Base-by-base conservation (phyloP, 1,140 invertebrate species). In the Monomorium pharaonis region DNA sequence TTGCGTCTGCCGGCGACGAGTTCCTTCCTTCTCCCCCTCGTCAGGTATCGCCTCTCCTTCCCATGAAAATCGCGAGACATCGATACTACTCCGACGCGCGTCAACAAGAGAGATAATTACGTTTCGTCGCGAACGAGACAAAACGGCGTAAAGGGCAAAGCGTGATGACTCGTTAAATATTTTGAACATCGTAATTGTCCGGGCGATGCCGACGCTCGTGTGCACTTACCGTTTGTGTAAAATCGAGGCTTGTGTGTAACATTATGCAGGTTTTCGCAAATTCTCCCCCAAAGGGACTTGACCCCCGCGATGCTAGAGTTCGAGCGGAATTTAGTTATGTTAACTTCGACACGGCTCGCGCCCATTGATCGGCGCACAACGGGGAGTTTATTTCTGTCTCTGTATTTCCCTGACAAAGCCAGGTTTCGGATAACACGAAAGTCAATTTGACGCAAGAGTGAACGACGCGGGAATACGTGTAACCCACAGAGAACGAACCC, bases 361-460 rank as follows among this genome's bases (percentile, higher is more conserved):
- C n/a, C 27, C 60, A 78, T 78, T 51, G 75, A 78, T 78, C 44
- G 58, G n/a, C 4, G 27, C 30, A 54, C 30, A n/a, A n/a, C n/a
- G n/a, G n/a, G 5, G 49, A 18, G 18, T 65, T 78, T 78, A 65
- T 78, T 65, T 65, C 42, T 47, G 42, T 65, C 75, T 18, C 42
- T 63, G n/a, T 63, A 49, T 78, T 65, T 78, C 75, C 18, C 42
- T 47, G 18, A 33, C 75, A 78, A 65, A 78, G 60, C 27, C 37
- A 44, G 42, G 58, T 78, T 78, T 78, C 18, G 58, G 42, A 78
- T 65, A 33, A 78, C 75, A n/a, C 27, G n/a, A 65, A 78, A 78
- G 42, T 78, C 75, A 65, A 65, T 78, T 77, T 62, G n/a, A 21
- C 24, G 24, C 75, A 37, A 27, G 42, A 49, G 24, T 33, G 75